phyloP scores from a whole-genome alignment of 2,888 invertebrate genomes.

The Drosophila hamatofila region DNA sequence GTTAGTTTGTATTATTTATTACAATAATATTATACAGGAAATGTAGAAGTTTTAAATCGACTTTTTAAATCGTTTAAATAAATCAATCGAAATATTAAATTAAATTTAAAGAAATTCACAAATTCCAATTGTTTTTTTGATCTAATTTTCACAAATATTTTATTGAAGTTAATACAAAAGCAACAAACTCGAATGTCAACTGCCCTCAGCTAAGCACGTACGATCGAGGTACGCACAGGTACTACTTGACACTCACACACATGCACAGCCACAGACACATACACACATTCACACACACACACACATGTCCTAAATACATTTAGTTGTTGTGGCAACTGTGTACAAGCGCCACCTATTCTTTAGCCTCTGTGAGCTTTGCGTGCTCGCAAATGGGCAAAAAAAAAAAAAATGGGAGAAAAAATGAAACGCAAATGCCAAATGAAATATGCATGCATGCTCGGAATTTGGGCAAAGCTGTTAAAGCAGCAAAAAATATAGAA shows the following conservation, averaged over 20 bases:
- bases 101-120: too few species aligned
- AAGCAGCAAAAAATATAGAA: constrained; percentile 40
- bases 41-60: too few species aligned
- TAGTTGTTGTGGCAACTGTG: constrained; percentile 31
- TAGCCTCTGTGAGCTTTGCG: constrained; percentile 47
- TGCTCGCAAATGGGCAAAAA: constrained; percentile 37
- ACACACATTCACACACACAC: constrained; percentile 9
- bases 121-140: too few species aligned
- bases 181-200: background rate
- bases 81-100: too few species aligned
- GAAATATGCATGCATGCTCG: constrained; percentile 67
- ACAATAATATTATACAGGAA: too few species aligned
- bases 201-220: constrained; percentile 43
- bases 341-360: constrained; percentile 7
- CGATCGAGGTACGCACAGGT: constrained; percentile 38
- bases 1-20: too few species aligned
- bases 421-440: constrained; percentile 60
- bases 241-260: constrained; percentile 21
- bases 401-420: constrained; percentile 1
- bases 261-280: constrained; percentile 18
- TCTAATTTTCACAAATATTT: background rate
- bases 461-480: constrained; percentile 63
- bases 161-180: background rate
- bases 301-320: constrained; percentile 29
- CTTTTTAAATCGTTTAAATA: too few species aligned